Percentiles rank a stretch among this genome's conserved stretches.
phyloP scores from a whole-genome alignment of 2,113 vertebrate species.

The Phylloscopus trochiloides region DNA sequence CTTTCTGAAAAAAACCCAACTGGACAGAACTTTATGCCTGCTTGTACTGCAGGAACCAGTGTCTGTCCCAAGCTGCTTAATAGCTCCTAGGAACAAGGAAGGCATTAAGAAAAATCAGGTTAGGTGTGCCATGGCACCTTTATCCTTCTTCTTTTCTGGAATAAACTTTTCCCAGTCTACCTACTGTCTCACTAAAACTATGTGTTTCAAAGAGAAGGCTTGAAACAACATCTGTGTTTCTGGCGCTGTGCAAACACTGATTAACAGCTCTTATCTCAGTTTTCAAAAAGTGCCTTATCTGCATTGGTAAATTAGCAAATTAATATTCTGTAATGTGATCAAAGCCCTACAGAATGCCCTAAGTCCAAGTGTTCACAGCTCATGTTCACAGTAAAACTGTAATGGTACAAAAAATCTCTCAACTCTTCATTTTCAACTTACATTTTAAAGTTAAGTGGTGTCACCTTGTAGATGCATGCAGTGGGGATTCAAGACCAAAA shows the following conservation, averaged over 20 bases:
- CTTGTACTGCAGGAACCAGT: not conserved
- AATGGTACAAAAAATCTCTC: not conserved
- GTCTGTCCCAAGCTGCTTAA: not conserved
- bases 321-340: not conserved
- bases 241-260: not conserved
- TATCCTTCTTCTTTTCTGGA: not conserved
- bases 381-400: not conserved
- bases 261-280: not conserved
- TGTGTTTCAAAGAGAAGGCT: not conserved
- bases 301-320: not conserved
- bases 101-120: not conserved
- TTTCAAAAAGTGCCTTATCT: not conserved
- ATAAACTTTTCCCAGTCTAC: not conserved
- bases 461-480: not conserved
- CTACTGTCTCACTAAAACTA: not conserved
- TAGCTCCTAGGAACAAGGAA: not conserved
- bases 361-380: not conserved
- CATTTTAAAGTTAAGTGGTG: not conserved
- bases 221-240: not conserved
- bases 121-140: not conserved
- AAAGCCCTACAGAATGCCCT: not conserved
- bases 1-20: not conserved
- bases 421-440: not conserved
- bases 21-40: not conserved
- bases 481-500: not conserved